These are phyloP conservation scores for Emydocephalus ijimae DNA, from an alignment of 2,113 vertebrate species.

Conservation along the genomic window DNA sequence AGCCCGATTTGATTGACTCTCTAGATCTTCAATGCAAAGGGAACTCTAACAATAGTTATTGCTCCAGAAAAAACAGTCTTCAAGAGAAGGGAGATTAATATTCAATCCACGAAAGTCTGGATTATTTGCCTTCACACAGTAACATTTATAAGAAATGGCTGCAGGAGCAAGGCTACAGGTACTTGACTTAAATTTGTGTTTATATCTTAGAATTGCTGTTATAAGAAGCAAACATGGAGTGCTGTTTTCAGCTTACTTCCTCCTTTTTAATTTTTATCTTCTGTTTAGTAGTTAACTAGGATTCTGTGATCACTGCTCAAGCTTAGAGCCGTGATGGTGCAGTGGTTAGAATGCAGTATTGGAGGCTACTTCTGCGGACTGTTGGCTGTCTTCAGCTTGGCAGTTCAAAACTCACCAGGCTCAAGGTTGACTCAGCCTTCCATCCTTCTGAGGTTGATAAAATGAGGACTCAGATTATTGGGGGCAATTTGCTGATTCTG, in stretches of 20 bases:
- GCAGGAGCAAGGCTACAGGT: conserved; percentile 43
- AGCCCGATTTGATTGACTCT: conserved; percentile 33
- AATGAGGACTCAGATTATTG: too few species aligned
- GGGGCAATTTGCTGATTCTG: too few species aligned
- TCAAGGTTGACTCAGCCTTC: too few species aligned
- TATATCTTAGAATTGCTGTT: not conserved
- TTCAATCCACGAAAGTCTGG: conserved; percentile 36
- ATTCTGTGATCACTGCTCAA: too few species aligned
- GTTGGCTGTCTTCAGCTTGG: too few species aligned
- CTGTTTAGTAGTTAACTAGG: not conserved
- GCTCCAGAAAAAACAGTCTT: not conserved
- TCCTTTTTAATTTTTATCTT: not conserved
- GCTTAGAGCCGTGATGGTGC: too few species aligned
- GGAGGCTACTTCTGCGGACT: too few species aligned
- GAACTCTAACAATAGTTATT: not conserved
- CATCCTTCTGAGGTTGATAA: too few species aligned
- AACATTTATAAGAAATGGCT: conserved; percentile 49
- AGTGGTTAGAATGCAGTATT: too few species aligned
- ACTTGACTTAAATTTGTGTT: not conserved
- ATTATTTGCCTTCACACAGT: conserved; percentile 59
- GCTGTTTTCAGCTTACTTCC: not conserved
- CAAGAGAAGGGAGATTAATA: conserved; percentile 30
- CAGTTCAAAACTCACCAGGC: too few species aligned
- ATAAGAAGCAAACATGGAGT: not conserved
- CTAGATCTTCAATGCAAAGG: conserved; percentile 10